Conservation (phyloP, 1,140 invertebrate species). For the Drosophila arawakana region DNA sequence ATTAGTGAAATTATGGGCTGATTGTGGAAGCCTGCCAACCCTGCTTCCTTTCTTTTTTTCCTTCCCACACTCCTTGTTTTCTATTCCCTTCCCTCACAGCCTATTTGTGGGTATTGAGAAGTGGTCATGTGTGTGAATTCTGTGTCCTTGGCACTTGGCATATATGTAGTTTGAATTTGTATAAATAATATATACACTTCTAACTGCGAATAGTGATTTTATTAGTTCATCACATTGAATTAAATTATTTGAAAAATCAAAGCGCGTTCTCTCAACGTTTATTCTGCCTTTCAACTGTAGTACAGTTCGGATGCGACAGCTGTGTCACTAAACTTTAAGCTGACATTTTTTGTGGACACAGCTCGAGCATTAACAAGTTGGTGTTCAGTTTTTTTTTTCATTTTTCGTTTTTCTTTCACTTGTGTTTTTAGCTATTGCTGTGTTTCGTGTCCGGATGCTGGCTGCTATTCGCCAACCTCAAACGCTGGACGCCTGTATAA, state of each 20-base stretch:
- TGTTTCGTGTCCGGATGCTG: not conserved
- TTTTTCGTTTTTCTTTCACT: not conserved
- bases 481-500: constrained; percentile 34
- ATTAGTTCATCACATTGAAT: not conserved
- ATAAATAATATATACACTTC: not conserved
- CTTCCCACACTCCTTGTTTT: not conserved
- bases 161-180: not conserved
- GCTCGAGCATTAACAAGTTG: constrained; percentile 13
- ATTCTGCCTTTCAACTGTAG: not conserved
- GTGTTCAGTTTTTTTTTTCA: not conserved
- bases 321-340: constrained; percentile 2
- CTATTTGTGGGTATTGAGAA: constrained; percentile 19
- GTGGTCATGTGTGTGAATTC: constrained; percentile 12
- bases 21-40: constrained; percentile 13
- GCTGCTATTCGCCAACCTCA: constrained; percentile 1
- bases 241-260: not conserved
- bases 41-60: not conserved
- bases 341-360: not conserved
- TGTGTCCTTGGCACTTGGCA: constrained; percentile 10
- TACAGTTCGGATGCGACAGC: not conserved
- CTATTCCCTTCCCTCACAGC: not conserved
- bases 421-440: not conserved
- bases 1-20: constrained; percentile 64
- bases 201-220: not conserved
- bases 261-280: not conserved